Conservation (phyloP, 2,888 invertebrate species). For the Callyntrura sp. region DNA sequence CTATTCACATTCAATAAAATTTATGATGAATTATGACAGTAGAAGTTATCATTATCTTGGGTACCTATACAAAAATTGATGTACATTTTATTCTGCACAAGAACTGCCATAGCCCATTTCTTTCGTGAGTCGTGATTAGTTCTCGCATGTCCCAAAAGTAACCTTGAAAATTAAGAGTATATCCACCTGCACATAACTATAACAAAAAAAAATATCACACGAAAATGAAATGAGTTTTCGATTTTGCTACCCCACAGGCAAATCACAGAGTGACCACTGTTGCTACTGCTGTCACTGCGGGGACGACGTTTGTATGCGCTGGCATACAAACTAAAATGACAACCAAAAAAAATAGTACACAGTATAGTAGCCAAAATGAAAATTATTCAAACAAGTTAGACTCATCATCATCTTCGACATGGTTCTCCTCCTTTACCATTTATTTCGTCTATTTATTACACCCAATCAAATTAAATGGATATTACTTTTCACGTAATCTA, state of each 20-base stretch:
- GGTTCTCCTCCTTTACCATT: too few relatives aligned
- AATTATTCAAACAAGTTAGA: conserved; percentile 15
- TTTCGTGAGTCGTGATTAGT: conserved; percentile 61
- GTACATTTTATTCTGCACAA: too few relatives aligned
- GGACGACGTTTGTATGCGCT: too few relatives aligned
- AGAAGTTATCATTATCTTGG: conserved; percentile 9
- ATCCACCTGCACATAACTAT: conserved; percentile 20
- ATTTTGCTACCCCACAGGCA: neutral
- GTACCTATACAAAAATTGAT: too few relatives aligned
- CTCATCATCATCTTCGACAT: conserved; percentile 8
- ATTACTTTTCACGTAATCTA: conserved; percentile 50
- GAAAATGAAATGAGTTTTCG: conserved; percentile 14
- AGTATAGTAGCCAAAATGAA: too few relatives aligned
- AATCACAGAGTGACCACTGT: too few relatives aligned
- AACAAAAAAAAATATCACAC: neutral
- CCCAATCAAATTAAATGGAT: conserved; percentile 53
- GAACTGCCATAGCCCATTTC: conserved; percentile 32
- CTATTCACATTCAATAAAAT: conserved; percentile 7
- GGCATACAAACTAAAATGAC: neutral
- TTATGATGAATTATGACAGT: conserved; percentile 34
- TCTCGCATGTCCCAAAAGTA: conserved; percentile 45
- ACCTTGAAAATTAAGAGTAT: conserved; percentile 62
- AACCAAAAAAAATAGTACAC: neutral
- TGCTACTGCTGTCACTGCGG: neutral
- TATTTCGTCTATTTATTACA: conserved; percentile 48